phyloP scores from a whole-genome alignment of 2,888 invertebrate species.

The Digitonthophagus gazella region DNA sequence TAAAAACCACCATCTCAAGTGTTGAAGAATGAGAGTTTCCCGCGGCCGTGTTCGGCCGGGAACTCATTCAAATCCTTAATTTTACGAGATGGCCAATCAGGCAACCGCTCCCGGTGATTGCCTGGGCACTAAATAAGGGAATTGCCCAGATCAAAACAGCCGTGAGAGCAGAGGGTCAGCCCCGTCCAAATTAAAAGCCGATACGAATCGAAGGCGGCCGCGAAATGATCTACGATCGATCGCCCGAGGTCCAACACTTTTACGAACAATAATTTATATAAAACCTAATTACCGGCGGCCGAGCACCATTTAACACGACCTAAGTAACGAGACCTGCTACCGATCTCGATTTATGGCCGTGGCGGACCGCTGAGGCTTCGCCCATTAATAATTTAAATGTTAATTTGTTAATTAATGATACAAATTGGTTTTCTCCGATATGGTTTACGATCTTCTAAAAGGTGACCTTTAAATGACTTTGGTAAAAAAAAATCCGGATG shows the following conservation, averaged over 20 bases:
- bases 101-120: neutral
- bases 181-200: slow-evolving; percentile 11
- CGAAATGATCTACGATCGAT: slow-evolving; percentile 14
- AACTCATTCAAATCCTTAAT: neutral
- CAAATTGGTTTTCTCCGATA: slow-evolving; percentile 52
- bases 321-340: slow-evolving; percentile 40
- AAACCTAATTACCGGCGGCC: slow-evolving; percentile 31
- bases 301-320: slow-evolving; percentile 17
- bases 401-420: slow-evolving; percentile 56
- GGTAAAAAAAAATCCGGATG: neutral
- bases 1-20: no score
- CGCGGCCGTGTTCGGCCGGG: no score
- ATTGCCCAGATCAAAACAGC: slow-evolving; percentile 5
- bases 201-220: slow-evolving; percentile 12
- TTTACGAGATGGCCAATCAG: neutral
- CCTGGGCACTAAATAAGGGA: neutral
- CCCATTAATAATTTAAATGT: slow-evolving; percentile 55
- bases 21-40: no score
- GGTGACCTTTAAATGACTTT: neutral
- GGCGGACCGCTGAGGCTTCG: slow-evolving; percentile 43
- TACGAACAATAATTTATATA: slow-evolving; percentile 32
- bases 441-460: slow-evolving; percentile 32
- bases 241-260: slow-evolving; percentile 20
- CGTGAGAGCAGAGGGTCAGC: neutral
- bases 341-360: slow-evolving; percentile 43